These are phyloP conservation scores for Panulirus ornatus DNA, from an alignment of 1,140 invertebrate genomes.

Conservation along the genomic window DNA sequence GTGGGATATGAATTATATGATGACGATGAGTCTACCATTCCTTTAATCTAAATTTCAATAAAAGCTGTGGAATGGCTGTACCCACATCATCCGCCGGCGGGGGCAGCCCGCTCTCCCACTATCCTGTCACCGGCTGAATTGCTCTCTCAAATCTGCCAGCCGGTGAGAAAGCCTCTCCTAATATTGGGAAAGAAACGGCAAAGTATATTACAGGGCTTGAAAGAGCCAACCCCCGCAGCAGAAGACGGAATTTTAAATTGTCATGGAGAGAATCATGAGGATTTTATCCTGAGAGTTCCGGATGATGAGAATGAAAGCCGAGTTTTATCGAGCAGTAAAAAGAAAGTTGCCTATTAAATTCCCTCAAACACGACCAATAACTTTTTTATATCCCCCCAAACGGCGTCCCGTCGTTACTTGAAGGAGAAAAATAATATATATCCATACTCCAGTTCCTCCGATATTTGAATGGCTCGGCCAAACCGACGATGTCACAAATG, in stretches of 20 bases:
- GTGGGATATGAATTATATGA: no score
- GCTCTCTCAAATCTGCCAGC: constrained; percentile 42
- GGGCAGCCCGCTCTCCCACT: neutral
- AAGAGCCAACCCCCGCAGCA: constrained; percentile 17
- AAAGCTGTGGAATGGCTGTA: no score
- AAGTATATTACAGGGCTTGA: constrained; percentile 38
- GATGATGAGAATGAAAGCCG: constrained; percentile 38
- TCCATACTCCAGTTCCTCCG: neutral
- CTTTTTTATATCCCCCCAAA: neutral
- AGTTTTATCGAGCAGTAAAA: constrained; percentile 34
- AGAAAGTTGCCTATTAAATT: constrained; percentile 41
- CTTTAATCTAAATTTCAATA: no score
- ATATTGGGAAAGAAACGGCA: constrained; percentile 46
- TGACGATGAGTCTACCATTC: no score
- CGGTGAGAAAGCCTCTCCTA: constrained; percentile 29
- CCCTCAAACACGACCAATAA: constrained; percentile 10
- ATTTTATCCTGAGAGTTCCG: constrained; percentile 18
- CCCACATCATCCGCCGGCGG: no score
- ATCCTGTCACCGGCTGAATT: constrained; percentile 24
- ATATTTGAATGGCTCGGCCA: constrained; percentile 17
- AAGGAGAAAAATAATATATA: neutral
- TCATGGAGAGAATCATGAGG: constrained; percentile 31
- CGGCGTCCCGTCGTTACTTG: neutral
- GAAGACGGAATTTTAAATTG: constrained; percentile 38
- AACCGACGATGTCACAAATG: constrained; percentile 1